Evolutionary conservation across 2,113 vertebrate genomes (phyloP).

Genomic region (Gadus chalcogrammus): DNA sequence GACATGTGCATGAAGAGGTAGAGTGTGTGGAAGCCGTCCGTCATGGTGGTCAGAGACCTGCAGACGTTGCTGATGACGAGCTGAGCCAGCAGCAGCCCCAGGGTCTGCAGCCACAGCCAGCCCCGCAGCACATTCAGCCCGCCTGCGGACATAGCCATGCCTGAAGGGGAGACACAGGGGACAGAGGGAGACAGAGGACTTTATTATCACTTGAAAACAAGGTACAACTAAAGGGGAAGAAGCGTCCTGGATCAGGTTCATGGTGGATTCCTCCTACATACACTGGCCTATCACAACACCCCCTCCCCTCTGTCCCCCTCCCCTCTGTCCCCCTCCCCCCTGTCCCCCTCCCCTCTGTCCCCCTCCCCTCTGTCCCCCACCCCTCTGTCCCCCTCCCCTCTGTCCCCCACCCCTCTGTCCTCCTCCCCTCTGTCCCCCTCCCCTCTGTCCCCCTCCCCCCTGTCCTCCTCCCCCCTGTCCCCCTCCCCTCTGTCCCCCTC

Average conservation of each 20-base stretch:
- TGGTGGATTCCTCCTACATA: too few species aligned
- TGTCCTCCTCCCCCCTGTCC: slow-evolving; percentile 14
- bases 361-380: slow-evolving; percentile 11
- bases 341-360: slow-evolving; percentile 13
- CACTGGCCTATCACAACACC: not conserved
- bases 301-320: not conserved
- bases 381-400: not conserved
- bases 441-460: not conserved
- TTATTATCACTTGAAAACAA: not conserved
- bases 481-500: slow-evolving; percentile 1
- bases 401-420: slow-evolving; percentile 16
- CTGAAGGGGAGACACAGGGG: too few species aligned
- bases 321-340: not conserved
- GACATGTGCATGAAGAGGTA: slow-evolving; percentile 61
- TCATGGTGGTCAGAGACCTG: slow-evolving; percentile 65
- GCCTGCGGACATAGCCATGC: slow-evolving; percentile 27
- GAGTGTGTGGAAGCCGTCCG: slow-evolving; percentile 72
- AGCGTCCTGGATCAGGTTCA: too few species aligned
- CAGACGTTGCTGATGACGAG: slow-evolving; percentile 66
- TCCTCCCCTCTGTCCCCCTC: slow-evolving; percentile 10
- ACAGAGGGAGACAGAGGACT: not conserved
- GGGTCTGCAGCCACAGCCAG: slow-evolving; percentile 55
- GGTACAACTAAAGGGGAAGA: not conserved
- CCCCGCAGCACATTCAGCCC: slow-evolving; percentile 47
- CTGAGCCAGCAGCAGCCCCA: slow-evolving; percentile 63